Conservation (phyloP, 2,888 invertebrate genomes). For the Willowsia nigromaculata region DNA sequence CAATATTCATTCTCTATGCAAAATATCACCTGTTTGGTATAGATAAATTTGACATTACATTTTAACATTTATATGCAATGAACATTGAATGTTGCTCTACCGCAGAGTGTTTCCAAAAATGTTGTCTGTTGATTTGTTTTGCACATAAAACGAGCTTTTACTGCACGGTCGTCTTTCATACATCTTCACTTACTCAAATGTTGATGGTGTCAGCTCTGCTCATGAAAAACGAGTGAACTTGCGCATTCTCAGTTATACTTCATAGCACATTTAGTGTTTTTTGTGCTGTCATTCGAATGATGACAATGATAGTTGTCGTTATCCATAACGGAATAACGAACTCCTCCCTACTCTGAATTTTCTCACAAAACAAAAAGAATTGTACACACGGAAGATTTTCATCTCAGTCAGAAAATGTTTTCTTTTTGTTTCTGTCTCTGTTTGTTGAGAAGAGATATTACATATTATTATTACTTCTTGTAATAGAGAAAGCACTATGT, state of each 20-base stretch:
- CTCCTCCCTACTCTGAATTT: too few species aligned
- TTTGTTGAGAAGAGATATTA: conserved; percentile 1
- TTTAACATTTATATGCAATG: neutral
- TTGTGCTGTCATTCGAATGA: neutral
- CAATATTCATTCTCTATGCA: neutral
- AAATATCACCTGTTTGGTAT: neutral
- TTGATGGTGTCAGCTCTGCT: conserved; percentile 51
- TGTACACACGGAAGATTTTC: neutral
- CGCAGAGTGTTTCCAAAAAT: neutral
- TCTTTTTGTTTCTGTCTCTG: conserved; percentile 44
- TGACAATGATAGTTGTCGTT: neutral
- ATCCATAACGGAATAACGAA: neutral
- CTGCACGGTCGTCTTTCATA: conserved; percentile 9
- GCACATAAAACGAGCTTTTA: conserved; percentile 24
- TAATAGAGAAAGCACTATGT: neutral
- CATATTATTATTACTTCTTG: neutral
- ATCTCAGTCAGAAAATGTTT: conserved; percentile 34
- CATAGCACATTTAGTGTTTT: conserved; percentile 45
- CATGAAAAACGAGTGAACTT: conserved; percentile 66
- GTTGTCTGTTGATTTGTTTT: conserved; percentile 7
- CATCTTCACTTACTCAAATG: conserved; percentile 46
- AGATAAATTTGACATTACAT: neutral
- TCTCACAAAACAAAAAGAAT: too few species aligned
- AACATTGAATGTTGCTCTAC: neutral
- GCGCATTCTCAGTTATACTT: conserved; percentile 24